These are phyloP conservation scores for Clunio marinus DNA, from an alignment of 2,888 invertebrate species.

Conservation along the genomic window DNA sequence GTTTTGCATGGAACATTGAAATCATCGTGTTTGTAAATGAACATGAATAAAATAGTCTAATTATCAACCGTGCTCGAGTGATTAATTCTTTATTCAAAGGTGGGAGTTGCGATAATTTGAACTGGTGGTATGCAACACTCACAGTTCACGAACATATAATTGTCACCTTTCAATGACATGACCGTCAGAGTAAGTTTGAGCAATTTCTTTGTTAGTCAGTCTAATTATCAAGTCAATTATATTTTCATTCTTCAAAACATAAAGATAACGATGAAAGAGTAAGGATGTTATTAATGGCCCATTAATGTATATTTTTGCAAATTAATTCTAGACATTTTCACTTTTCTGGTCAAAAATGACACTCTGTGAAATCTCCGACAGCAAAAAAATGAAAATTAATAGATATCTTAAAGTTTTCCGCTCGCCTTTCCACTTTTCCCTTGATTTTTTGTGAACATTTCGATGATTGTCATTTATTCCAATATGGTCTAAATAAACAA, in stretches of 20 bases:
- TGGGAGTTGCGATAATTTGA: not conserved
- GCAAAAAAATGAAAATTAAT: conserved; percentile 1
- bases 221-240: no score
- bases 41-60: not conserved
- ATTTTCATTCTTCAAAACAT: no score
- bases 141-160: not conserved
- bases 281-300: not conserved
- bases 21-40: not conserved
- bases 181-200: no score
- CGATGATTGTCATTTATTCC: no score
- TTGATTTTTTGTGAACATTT: no score
- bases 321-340: not conserved
- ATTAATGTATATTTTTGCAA: not conserved
- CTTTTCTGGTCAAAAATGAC: not conserved
- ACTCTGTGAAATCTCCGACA: not conserved
- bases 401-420: not conserved
- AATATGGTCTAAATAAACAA: not conserved
- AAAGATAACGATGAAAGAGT: no score
- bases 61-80: not conserved
- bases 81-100: not conserved
- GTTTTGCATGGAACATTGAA: no score
- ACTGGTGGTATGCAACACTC: no score
- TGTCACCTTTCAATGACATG: conserved; percentile 1
- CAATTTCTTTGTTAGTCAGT: no score
- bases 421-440: not conserved